Base-by-base conservation (phyloP, 2,797 vertebrate genomes). In the Eupleurogrammus muticus region DNA sequence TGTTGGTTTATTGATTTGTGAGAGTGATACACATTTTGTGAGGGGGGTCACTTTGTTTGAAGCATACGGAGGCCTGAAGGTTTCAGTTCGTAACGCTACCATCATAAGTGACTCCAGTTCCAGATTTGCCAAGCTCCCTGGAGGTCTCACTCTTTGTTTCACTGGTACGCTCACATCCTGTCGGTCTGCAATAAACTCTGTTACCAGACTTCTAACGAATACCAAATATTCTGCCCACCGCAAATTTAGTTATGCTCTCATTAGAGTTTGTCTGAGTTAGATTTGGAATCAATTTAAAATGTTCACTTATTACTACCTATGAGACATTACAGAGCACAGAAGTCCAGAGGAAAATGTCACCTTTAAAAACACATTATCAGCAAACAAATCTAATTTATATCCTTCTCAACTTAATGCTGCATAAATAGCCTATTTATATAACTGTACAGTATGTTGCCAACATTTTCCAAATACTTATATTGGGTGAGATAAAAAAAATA, bases 101-200 rank as follows among this genome's bases (percentile, higher is more conserved):
- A 38, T 13, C 36, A 38, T 11, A 38, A 38, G 3, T 38, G 36
- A 20, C 24, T 44, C 42, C 5, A 2, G 9, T 49, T 14, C 51
- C 21, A 40, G 10, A 28, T 65, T 53, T 61, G 32, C 55, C 1
- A 0, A 40, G n/a, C 49, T 71, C 17, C 17, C 40, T 14, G 12
- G 12, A 54, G 14, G 16, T 66, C 23, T 35, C 13, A 16, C 9
- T 34, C 19, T n/a, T 48, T 71, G 14, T 10, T n/a, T 47, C 11
- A 38, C 21, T 35, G 11, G 16, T 61, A 56, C 10, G 58, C 63
- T 67, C 32, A 61, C 57, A 69, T 71, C 73, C 53, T 75, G 9
- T 38, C 60, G 36, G 48, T 42, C 55, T 69, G 59, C 21, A 72
- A 58, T 71, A 70, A 66, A 34, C 51, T 72, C 66, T 69, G 64